Evolutionary conservation across 2,113 vertebrate species (phyloP).

Genomic region (Ovis canadensis): DNA sequence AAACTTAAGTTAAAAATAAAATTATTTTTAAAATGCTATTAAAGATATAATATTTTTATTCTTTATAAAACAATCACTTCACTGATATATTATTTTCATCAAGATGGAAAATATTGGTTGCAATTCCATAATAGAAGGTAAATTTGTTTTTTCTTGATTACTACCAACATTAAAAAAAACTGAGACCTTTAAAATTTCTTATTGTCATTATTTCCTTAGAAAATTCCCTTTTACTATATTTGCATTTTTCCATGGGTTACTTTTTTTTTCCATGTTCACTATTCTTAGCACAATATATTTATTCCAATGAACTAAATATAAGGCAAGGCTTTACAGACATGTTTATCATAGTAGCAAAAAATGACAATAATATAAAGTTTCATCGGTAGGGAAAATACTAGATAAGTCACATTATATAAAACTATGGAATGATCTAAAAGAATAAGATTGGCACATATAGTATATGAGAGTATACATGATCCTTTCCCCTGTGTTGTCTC

Average conservation of each 20-base stretch:
- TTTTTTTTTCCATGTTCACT: neutral
- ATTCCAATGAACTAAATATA: neutral
- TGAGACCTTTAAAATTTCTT: neutral
- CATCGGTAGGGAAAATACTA: neutral
- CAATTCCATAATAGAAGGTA: neutral
- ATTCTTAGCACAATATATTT: neutral
- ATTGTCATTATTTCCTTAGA: neutral
- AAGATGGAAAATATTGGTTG: neutral
- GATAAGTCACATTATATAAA: neutral
- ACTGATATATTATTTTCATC: neutral
- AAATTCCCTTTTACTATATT: neutral
- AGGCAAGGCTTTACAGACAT: neutral
- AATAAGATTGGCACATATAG: neutral
- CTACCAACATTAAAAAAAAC: neutral
- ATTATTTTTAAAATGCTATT: neutral
- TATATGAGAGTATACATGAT: accelerated
- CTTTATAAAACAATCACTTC: neutral
- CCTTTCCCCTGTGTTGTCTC: neutral
- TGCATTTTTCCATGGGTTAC: neutral
- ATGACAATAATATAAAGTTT: neutral
- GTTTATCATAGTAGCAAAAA: neutral
- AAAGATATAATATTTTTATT: neutral
- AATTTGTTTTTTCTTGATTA: neutral
- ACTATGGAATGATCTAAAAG: neutral
- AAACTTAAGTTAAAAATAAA: neutral